These are phyloP conservation scores for Spea multiplicata DNA, from an alignment of 2,113 vertebrate genomes.

Conservation along the genomic window DNA sequence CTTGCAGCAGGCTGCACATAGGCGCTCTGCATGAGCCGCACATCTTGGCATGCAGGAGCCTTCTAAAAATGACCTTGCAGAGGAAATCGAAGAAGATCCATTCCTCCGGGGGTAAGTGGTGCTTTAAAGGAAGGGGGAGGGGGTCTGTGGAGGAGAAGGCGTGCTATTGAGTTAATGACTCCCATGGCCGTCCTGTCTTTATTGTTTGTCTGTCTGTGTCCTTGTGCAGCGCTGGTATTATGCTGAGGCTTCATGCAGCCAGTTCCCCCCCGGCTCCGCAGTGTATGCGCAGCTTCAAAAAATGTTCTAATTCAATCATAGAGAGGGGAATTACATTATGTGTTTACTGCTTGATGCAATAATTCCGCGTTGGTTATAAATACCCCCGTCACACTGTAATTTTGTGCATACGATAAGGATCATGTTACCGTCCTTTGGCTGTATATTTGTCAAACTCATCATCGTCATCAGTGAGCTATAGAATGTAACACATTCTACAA, in stretches of 20 bases:
- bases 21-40: slow-evolving; percentile 28
- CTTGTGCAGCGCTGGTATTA: background rate
- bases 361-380: too few relatives aligned
- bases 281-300: background rate
- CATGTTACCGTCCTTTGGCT: too few relatives aligned
- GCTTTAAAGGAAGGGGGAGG: slow-evolving; percentile 12
- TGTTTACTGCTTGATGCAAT: too few relatives aligned
- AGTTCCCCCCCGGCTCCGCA: slow-evolving; percentile 7
- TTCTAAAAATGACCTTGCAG: slow-evolving; percentile 45
- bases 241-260: background rate
- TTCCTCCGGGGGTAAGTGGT: slow-evolving; percentile 47
- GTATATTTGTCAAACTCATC: too few relatives aligned
- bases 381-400: too few relatives aligned
- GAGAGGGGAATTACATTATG: too few relatives aligned
- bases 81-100: slow-evolving; percentile 50
- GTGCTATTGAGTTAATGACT: slow-evolving; percentile 1
- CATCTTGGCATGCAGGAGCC: background rate
- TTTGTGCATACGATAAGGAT: too few relatives aligned
- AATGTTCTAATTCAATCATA: background rate
- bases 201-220: background rate
- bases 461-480: too few relatives aligned
- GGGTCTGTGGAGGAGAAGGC: background rate
- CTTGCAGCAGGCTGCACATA: slow-evolving; percentile 30
- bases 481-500: too few relatives aligned
- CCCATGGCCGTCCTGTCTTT: background rate